Evolutionary conservation across 2,888 invertebrate genomes (phyloP).

Genomic region (Tubulanus polymorphus): DNA sequence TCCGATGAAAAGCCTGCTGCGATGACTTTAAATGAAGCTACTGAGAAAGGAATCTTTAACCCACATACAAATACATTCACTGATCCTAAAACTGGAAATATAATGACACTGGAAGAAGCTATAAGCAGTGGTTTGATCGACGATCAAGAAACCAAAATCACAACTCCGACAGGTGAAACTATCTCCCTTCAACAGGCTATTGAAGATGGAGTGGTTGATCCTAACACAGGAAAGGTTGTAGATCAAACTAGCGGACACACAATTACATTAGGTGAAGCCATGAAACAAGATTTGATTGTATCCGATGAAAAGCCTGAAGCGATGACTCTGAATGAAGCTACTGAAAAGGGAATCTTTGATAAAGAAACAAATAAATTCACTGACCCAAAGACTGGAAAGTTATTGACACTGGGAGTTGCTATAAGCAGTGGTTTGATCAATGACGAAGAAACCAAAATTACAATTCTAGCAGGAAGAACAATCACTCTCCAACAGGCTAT

Average conservation of each 20-base stretch:
- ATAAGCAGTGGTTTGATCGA: constrained; percentile 24
- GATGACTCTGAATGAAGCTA: constrained; percentile 59
- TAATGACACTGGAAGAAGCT: constrained; percentile 31
- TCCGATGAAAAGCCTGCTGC: constrained; percentile 21
- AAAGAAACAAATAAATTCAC: constrained; percentile 75
- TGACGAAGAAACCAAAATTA: constrained; percentile 50
- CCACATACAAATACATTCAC: constrained; percentile 27
- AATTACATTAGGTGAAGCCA: constrained; percentile 78
- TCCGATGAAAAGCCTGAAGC: constrained; percentile 56
- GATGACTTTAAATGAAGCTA: constrained; percentile 74
- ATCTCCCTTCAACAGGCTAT: constrained; percentile 29
- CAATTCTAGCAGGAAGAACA: constrained; percentile 60
- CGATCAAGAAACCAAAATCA: constrained; percentile 38
- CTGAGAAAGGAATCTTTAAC: constrained; percentile 53
- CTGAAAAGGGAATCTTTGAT: constrained; percentile 66
- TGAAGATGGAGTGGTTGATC: constrained; percentile 30
- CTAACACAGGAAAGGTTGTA: constrained; percentile 67
- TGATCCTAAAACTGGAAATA: constrained; percentile 24
- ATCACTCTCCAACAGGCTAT: constrained; percentile 80
- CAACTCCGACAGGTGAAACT: constrained; percentile 63
- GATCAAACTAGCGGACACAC: constrained; percentile 48
- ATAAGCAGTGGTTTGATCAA: constrained; percentile 75
- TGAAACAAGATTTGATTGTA: constrained; percentile 66
- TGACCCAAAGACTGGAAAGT: constrained; percentile 75
- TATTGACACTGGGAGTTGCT: constrained; percentile 73